These are phyloP conservation scores for Linnaemya tessellans DNA, from an alignment of 2,888 invertebrate genomes.

Conservation along the genomic window DNA sequence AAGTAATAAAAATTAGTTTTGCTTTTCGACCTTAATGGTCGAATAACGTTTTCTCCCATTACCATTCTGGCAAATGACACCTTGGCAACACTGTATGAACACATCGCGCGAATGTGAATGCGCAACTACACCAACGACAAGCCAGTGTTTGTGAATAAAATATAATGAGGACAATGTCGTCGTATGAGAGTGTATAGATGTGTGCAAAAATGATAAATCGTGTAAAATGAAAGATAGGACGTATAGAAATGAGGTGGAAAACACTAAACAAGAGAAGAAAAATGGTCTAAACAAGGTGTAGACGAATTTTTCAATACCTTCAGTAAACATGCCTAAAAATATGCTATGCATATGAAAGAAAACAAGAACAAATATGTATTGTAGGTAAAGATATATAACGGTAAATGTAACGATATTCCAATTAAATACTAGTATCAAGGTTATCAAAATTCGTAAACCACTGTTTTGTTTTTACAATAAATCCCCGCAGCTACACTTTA, in stretches of 20 bases:
- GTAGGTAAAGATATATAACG: neutral
- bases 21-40: too few species aligned
- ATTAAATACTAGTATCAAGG: conserved; percentile 4
- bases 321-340: conserved; percentile 37
- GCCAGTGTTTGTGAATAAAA: conserved; percentile 31
- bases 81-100: neutral
- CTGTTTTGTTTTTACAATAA: neutral
- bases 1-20: too few species aligned
- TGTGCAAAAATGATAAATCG: conserved; percentile 28
- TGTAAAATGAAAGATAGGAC: conserved; percentile 38
- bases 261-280: conserved; percentile 26
- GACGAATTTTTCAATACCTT: conserved; percentile 48
- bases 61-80: too few species aligned
- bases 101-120: conserved; percentile 30
- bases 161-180: conserved; percentile 72
- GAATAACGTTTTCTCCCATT: too few species aligned
- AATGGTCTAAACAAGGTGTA: conserved; percentile 1
- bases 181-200: conserved; percentile 45
- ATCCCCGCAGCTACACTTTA: neutral
- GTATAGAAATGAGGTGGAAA: conserved; percentile 33
- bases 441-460: neutral
- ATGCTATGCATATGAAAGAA: conserved; percentile 18
- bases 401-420: neutral
- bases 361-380: neutral
- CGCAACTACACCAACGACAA: conserved; percentile 2